These are phyloP conservation scores for Gallinago paraguaiae DNA, from an alignment of 2,113 vertebrate species.

Conservation along the genomic window DNA sequence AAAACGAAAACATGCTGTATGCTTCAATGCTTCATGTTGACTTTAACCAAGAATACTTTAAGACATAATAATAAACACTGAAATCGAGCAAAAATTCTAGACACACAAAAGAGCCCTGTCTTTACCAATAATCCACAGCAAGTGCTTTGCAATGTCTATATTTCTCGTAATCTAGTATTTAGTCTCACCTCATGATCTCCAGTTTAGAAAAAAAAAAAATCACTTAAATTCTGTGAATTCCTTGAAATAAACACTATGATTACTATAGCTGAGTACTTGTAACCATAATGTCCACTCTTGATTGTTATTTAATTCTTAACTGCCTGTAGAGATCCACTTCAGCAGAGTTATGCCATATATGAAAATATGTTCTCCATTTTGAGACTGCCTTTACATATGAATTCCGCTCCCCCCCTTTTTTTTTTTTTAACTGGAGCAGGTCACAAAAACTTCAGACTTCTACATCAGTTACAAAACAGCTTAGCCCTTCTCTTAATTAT, in stretches of 20 bases:
- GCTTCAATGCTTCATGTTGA: neutral
- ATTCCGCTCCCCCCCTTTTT: no score
- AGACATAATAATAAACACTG: neutral
- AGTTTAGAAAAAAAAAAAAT: neutral
- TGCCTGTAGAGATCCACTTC: neutral
- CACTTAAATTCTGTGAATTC: neutral
- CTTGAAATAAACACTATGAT: neutral
- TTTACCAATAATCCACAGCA: neutral
- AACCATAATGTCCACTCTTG: neutral
- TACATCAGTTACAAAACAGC: accelerated
- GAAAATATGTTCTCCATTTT: neutral
- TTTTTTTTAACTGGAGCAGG: accelerated
- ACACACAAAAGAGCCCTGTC: neutral
- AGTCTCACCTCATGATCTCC: neutral
- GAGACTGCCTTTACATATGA: neutral
- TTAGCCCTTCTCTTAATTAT: neutral
- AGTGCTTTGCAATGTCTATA: accelerated
- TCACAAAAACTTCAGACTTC: neutral
- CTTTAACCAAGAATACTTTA: neutral
- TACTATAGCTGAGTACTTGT: neutral
- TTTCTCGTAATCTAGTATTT: neutral
- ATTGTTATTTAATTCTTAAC: neutral
- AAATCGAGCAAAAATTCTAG: neutral
- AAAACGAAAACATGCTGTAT: neutral
- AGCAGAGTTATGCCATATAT: neutral